A percentile compares a stretch with the other conserved stretches of the same genome.
Evolutionary conservation across 2,113 vertebrate species (phyloP).

Genomic region (Piaya cayana): DNA sequence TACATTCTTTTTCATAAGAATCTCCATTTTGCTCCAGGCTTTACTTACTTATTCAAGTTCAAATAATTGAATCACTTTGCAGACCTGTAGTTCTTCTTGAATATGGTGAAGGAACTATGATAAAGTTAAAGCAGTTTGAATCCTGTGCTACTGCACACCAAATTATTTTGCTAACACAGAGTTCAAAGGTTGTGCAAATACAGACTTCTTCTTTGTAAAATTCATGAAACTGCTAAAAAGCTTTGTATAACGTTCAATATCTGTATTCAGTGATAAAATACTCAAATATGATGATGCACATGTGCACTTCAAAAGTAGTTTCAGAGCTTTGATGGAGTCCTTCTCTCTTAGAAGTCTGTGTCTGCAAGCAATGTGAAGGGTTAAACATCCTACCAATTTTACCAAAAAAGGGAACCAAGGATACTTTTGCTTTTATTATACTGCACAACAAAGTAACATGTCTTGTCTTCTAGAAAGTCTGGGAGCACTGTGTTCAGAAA

Average conservation of each 20-base stretch:
- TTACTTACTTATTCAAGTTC: not conserved
- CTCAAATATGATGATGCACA: not conserved
- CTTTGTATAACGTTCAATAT: not conserved
- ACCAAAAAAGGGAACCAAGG: not conserved
- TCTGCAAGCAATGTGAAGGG: not conserved
- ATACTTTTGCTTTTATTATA: not conserved
- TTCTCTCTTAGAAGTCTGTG: not conserved
- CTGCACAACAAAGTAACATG: not conserved
- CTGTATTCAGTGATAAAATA: not conserved
- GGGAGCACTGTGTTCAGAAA: conserved; percentile 31
- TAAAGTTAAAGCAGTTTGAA: not conserved
- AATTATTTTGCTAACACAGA: not conserved
- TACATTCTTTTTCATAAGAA: not conserved
- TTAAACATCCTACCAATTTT: not conserved
- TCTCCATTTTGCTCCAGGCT: not conserved
- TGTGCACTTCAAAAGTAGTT: not conserved
- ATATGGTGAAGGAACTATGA: not conserved
- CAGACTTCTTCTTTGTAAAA: not conserved
- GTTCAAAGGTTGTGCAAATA: not conserved
- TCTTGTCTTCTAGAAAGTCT: conserved; percentile 40
- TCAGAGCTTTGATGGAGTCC: not conserved
- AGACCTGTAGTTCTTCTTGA: not conserved
- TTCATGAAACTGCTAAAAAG: not conserved
- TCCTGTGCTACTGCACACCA: not conserved
- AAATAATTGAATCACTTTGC: not conserved